phyloP scores from a whole-genome alignment of 2,797 vertebrate genomes.

The Poecile montanus region DNA sequence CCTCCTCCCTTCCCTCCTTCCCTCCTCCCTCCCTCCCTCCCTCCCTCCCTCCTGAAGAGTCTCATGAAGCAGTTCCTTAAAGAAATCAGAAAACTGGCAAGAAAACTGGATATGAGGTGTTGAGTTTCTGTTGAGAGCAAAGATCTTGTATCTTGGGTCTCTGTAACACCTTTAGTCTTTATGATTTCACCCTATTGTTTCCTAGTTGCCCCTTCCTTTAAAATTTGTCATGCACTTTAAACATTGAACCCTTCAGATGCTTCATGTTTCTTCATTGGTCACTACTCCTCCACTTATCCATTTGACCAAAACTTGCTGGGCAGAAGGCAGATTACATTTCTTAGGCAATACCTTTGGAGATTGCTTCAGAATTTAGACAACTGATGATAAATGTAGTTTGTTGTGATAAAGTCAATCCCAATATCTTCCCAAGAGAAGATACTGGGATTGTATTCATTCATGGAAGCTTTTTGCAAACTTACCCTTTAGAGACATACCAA shows the following conservation, averaged over 20 bases:
- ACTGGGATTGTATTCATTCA: neutral
- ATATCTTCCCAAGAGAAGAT: neutral
- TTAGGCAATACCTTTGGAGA: neutral
- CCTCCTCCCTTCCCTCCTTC: neutral
- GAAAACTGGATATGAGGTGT: neutral
- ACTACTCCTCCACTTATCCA: neutral
- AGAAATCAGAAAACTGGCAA: neutral
- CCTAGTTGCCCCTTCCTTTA: neutral
- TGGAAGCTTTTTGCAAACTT: neutral
- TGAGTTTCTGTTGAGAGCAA: neutral
- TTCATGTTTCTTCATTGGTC: neutral
- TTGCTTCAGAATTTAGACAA: neutral
- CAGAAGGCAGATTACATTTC: neutral
- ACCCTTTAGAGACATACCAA: neutral
- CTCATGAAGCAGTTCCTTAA: neutral
- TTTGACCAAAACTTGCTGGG: neutral
- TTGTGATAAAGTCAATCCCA: neutral
- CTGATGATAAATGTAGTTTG: neutral
- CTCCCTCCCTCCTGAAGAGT: neutral
- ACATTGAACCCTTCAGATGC: neutral
- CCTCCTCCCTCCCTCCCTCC: no score
- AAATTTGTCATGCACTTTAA: neutral
- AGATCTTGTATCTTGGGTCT: neutral
- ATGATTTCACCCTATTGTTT: neutral
- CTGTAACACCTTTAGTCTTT: neutral